phyloP scores from a whole-genome alignment of 2,797 vertebrate genomes.

The Hapalemur alaotrensis region DNA sequence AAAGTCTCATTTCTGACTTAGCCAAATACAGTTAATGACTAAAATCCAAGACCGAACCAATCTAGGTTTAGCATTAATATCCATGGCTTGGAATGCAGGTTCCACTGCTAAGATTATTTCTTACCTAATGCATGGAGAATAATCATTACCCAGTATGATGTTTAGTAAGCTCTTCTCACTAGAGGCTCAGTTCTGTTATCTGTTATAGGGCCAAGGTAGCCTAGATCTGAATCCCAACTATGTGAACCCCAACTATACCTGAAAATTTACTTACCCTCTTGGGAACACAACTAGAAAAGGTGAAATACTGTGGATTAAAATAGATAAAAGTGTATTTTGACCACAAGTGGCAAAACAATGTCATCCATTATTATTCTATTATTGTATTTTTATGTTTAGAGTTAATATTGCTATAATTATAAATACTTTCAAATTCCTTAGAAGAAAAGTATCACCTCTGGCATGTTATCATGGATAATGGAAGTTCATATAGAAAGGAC shows the following conservation, averaged over 20 bases:
- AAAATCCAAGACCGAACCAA: neutral
- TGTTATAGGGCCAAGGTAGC: neutral
- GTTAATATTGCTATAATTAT: neutral
- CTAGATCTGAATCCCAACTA: neutral
- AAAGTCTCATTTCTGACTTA: neutral
- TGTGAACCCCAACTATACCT: neutral
- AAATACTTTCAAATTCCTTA: constrained; percentile 24
- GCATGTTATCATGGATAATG: neutral
- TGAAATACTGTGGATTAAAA: neutral
- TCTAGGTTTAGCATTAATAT: neutral
- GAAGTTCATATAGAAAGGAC: neutral
- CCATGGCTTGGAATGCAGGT: neutral
- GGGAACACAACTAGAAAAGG: neutral
- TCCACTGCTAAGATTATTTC: neutral
- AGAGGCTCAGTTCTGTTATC: neutral
- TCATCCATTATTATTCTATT: neutral
- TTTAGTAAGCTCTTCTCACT: neutral
- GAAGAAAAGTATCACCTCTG: neutral
- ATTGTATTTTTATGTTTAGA: neutral
- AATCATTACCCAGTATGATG: neutral
- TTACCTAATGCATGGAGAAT: neutral
- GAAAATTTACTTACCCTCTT: neutral
- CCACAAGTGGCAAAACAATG: neutral
- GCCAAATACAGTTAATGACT: neutral
- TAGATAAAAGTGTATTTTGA: neutral